These are phyloP conservation scores for Channa maculata DNA, from an alignment of 2,113 vertebrate genomes.

Conservation along the genomic window DNA sequence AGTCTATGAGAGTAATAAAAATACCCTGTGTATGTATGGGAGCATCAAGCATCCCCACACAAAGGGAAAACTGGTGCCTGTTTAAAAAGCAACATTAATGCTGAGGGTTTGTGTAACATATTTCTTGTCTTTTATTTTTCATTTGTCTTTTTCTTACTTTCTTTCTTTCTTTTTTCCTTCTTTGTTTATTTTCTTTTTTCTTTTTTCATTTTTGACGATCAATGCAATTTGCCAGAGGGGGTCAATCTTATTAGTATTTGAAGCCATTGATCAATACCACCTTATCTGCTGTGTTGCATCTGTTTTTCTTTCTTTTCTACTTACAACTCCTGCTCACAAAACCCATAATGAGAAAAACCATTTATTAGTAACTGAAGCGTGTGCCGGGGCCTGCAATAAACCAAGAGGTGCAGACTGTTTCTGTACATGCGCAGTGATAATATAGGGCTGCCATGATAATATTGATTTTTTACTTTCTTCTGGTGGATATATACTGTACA, in stretches of 20 bases:
- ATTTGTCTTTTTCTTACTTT: neutral
- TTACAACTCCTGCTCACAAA: conserved; percentile 55
- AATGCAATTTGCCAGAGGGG: conserved; percentile 65
- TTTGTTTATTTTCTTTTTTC: too few species aligned
- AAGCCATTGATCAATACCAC: conserved; percentile 67
- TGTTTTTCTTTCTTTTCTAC: conserved; percentile 58
- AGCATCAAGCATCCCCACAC: neutral
- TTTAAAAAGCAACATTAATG: conserved; percentile 56
- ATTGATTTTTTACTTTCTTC: conserved; percentile 62
- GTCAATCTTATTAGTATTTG: conserved; percentile 72
- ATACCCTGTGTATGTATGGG: neutral
- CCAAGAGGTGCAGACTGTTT: conserved; percentile 41
- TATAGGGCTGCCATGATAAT: conserved; percentile 46
- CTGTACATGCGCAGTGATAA: conserved; percentile 51
- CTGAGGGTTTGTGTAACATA: conserved; percentile 35
- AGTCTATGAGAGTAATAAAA: neutral
- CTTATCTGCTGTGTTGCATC: conserved; percentile 60
- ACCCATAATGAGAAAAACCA: conserved; percentile 68
- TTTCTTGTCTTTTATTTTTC: conserved; percentile 43
- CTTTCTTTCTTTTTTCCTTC: too few species aligned
- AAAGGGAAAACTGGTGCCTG: conserved; percentile 4
- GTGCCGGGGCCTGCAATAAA: conserved; percentile 63
- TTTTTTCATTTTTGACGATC: conserved; percentile 35
- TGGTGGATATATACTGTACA: conserved; percentile 13
- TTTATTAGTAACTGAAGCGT: conserved; percentile 59